A percentile compares a stretch with the other conserved stretches of the same genome.
Conservation (phyloP, 2,888 invertebrate genomes). For the Tipula unca region DNA sequence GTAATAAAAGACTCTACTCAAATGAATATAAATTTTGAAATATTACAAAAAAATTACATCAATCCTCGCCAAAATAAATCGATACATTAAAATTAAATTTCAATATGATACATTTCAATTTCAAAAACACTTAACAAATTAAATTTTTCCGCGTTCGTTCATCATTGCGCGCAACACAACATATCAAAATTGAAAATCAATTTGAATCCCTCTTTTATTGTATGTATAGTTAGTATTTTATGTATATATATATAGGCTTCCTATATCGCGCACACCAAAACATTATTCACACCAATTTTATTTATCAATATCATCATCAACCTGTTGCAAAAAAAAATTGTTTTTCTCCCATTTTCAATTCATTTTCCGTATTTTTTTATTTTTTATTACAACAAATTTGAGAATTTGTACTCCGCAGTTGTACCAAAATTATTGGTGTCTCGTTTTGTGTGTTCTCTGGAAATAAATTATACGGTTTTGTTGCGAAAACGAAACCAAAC, state of each 20-base stretch:
- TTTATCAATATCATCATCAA: background rate
- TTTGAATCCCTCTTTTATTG: background rate
- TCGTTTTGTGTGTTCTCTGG: background rate
- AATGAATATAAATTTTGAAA: background rate
- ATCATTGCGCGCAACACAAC: background rate
- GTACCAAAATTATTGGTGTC: background rate
- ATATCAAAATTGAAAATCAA: background rate
- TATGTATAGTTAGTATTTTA: background rate
- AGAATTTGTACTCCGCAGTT: background rate
- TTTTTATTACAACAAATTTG: background rate
- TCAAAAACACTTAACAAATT: background rate
- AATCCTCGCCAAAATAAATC: background rate
- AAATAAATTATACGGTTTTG: background rate
- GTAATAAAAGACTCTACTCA: too few species aligned
- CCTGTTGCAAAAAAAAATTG: background rate
- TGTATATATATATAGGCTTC: background rate
- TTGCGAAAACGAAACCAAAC: background rate
- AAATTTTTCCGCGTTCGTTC: background rate
- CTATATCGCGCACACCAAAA: background rate
- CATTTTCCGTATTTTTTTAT: background rate
- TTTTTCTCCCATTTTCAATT: background rate
- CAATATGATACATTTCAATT: background rate
- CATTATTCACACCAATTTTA: background rate
- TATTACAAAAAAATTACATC: background rate
- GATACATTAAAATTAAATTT: background rate